phyloP scores from a whole-genome alignment of 2,113 vertebrate genomes.

The Asarcornis scutulata region DNA sequence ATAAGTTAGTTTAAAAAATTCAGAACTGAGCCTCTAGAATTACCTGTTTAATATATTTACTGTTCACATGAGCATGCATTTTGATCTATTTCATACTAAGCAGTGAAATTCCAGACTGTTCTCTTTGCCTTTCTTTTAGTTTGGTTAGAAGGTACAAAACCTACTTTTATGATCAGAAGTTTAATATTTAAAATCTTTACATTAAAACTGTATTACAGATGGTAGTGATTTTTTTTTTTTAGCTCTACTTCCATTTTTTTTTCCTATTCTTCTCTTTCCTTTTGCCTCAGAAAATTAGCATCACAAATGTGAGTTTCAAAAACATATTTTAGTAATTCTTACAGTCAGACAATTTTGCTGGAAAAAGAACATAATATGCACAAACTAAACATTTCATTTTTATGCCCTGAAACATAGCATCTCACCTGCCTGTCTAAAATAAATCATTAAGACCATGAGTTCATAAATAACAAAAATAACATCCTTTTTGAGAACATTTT shows the following conservation, averaged over 20 bases:
- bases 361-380: neutral
- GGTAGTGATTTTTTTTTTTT: neutral
- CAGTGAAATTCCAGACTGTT: neutral
- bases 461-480: slow-evolving; percentile 29
- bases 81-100: neutral
- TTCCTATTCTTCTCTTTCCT: neutral
- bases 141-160: neutral
- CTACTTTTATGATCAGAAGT: neutral
- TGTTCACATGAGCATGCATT: neutral
- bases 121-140: neutral
- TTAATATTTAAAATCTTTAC: neutral
- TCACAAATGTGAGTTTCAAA: neutral
- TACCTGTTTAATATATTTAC: neutral
- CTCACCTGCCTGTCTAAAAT: neutral
- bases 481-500: slow-evolving; percentile 24
- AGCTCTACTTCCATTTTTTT: neutral
- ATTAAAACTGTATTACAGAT: neutral
- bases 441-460: neutral
- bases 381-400: slow-evolving; percentile 1
- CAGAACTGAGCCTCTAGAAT: neutral
- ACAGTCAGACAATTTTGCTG: neutral
- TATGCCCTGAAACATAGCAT: neutral
- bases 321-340: neutral
- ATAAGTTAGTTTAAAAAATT: too few relatives aligned
- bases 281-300: neutral